phyloP scores from a whole-genome alignment of 92 coral and sea anemone genomes.

The Palythoa caribaeorum region DNA sequence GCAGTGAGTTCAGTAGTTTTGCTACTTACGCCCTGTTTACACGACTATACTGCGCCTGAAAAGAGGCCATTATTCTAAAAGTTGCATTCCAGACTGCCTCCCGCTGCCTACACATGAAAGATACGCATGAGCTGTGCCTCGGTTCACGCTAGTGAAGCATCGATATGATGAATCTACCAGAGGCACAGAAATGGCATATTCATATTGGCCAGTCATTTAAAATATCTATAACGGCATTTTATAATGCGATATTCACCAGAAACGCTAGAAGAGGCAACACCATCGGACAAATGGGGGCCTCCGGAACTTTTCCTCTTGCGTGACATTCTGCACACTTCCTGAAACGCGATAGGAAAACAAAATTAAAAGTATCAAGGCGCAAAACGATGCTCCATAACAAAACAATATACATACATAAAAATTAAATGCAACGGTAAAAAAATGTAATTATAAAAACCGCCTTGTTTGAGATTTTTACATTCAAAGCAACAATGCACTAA shows the following conservation, averaged over 20 bases:
- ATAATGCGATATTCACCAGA: slow-evolving; percentile 6
- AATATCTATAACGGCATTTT: slow-evolving; percentile 24
- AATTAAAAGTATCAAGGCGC: slow-evolving; percentile 3
- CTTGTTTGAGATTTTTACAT: slow-evolving; percentile 1
- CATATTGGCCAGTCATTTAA: slow-evolving; percentile 26
- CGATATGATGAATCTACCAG: slow-evolving; percentile 24
- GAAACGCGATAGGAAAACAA: slow-evolving; percentile 4
- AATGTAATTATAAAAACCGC: slow-evolving; percentile 1
- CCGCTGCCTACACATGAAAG: slow-evolving; percentile 22
- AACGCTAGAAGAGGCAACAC: slow-evolving; percentile 5
- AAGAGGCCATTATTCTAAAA: slow-evolving; percentile 25
- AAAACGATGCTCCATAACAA: background rate
- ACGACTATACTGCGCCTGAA: slow-evolving; percentile 26
- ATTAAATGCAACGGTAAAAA: slow-evolving; percentile 1
- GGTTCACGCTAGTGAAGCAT: slow-evolving; percentile 29
- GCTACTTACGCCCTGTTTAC: slow-evolving; percentile 29
- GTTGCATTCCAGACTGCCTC: slow-evolving; percentile 25
- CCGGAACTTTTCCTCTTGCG: slow-evolving; percentile 6
- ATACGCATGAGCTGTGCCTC: slow-evolving; percentile 29
- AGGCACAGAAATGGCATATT: slow-evolving; percentile 27
- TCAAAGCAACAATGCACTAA: background rate
- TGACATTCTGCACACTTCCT: slow-evolving; percentile 4
- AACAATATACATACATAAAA: slow-evolving; percentile 1
- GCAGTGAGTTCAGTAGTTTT: slow-evolving; percentile 24
- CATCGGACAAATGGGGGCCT: slow-evolving; percentile 6